Percentiles rank a stretch among this genome's conserved stretches.
phyloP scores from a whole-genome alignment of 2,113 vertebrate genomes.

The Ahaetulla prasina region DNA sequence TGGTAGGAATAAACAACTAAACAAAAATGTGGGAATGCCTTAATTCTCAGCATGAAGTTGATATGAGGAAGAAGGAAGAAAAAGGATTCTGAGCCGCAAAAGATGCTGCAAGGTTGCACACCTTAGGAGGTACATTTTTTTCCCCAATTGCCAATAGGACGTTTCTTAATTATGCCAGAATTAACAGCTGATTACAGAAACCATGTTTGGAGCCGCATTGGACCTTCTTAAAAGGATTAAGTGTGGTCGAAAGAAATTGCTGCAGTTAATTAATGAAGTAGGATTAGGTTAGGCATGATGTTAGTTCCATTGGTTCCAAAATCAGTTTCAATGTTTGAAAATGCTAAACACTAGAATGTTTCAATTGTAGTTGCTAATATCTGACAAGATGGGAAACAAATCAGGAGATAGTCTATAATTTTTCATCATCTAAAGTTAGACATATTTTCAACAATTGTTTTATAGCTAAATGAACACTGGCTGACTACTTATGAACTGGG shows the following conservation, averaged over 20 bases:
- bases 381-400: neutral
- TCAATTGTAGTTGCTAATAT: neutral
- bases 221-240: neutral
- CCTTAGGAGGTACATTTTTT: neutral
- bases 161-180: neutral
- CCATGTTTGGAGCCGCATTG: neutral
- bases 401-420: neutral
- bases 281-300: neutral
- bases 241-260: neutral
- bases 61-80: neutral
- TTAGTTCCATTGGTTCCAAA: neutral
- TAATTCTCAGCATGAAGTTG: neutral
- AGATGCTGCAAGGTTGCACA: neutral
- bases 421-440: neutral
- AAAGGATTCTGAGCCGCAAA: neutral
- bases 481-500: neutral
- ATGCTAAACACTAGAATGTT: neutral
- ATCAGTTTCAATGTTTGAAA: neutral
- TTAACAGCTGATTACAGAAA: neutral
- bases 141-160: too few relatives aligned
- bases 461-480: neutral
- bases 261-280: neutral
- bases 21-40: neutral
- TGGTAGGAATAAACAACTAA: neutral
- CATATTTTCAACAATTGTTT: neutral